Evolutionary conservation across 2,113 vertebrate genomes (phyloP), one percentile per base, ranked within the genome.

Genomic region (Megalops atlanticus): DNA sequence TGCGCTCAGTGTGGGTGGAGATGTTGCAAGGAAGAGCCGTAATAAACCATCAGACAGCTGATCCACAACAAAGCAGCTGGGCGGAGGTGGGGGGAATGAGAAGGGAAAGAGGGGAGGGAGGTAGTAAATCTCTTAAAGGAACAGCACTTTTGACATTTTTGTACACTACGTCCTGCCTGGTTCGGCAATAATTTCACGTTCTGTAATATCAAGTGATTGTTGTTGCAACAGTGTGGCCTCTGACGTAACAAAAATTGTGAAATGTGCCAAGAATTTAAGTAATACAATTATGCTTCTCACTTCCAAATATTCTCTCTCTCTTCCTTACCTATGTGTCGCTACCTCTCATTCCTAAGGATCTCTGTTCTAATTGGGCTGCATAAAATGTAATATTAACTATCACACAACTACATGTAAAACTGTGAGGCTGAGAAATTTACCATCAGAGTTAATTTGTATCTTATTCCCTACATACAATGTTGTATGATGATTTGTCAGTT

Each of bases 61-160:
- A 73, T 52, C 31, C 43, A 33, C 36, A 24, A 39, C 31, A 71
- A 76, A 36, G 43, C 54, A 70, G 58, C 2, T 6, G 54, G 33
- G 31, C 0, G 41, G 4, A 33, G 2, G 74, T n/a, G n/a, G 52
- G 85, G 80, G 36, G 77, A 70, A 24, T 35, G 39, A 3, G 6
- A 14, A 45, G 82, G 39, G 68, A 76, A 74, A 83, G 77, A 76
- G 76, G 76, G 76, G 80, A 81, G 83, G 76, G 68, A 85, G 24
- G 85, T 88, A 83, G 79, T 87, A 83, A 79, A 85, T 89, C 39
- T 87, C 45, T 92, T 92, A 92, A 92, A 92, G 90, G 47, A 81
- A 85, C 84, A 90, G 85, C 38, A 71, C 43, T 82, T 77, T 72
- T 35, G 31, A 33, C 31, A 21, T 49, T 71, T 78, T 36, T 45